These are phyloP conservation scores for Crotalus horridus DNA, from an alignment of 2,113 vertebrate genomes.

Conservation along the genomic window DNA sequence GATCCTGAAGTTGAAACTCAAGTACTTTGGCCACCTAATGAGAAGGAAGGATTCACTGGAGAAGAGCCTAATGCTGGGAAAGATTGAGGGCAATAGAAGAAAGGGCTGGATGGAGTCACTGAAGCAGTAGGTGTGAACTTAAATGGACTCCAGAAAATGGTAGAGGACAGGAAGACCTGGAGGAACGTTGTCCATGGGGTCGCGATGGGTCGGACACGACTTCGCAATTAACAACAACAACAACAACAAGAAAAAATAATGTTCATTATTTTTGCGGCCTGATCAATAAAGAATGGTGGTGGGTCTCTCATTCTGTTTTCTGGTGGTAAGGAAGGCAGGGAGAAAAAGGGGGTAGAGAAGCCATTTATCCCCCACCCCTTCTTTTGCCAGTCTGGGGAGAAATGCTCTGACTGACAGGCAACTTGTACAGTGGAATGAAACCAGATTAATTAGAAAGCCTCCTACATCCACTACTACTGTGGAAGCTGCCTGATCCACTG, in stretches of 20 bases:
- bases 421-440: neutral
- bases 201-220: too few relatives aligned
- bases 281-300: neutral
- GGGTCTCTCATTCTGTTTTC: neutral
- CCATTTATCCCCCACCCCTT: neutral
- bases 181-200: too few relatives aligned
- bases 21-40: too few relatives aligned
- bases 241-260: neutral
- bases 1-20: too few relatives aligned
- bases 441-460: neutral
- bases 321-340: neutral
- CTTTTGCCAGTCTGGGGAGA: neutral
- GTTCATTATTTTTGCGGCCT: neutral
- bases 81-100: too few relatives aligned
- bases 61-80: too few relatives aligned
- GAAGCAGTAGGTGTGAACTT: too few relatives aligned
- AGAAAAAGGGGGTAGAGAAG: neutral
- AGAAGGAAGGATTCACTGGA: too few relatives aligned
- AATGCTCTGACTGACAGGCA: neutral
- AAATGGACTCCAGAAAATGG: too few relatives aligned
- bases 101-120: too few relatives aligned
- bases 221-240: too few relatives aligned
- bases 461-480: neutral
- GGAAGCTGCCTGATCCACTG: neutral
- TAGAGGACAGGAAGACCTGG: too few relatives aligned